These are phyloP conservation scores for Nesogale talazaci DNA, from an alignment of 2,113 vertebrate genomes.

Conservation along the genomic window DNA sequence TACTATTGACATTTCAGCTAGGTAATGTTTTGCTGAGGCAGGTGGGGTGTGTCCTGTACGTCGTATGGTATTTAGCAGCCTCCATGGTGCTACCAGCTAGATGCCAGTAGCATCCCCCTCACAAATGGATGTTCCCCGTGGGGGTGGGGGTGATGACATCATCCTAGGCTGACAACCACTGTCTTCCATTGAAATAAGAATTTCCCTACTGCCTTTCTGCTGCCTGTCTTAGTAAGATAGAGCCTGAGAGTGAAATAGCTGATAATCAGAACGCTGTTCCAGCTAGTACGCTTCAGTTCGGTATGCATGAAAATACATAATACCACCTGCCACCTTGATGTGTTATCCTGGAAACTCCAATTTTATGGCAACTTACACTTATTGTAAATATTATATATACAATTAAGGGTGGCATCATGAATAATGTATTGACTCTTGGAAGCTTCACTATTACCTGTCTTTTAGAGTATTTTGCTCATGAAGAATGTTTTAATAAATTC, in stretches of 20 bases:
- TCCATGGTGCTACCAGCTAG: background rate
- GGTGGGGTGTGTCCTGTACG: background rate
- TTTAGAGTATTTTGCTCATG: conserved; percentile 6
- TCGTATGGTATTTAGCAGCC: background rate
- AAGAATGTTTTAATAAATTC: conserved; percentile 19
- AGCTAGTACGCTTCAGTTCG: background rate
- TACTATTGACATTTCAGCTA: background rate
- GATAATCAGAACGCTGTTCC: background rate
- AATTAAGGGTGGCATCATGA: background rate
- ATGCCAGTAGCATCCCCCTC: background rate
- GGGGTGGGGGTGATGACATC: background rate
- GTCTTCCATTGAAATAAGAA: background rate
- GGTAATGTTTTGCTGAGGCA: background rate
- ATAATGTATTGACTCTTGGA: background rate
- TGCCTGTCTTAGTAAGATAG: conserved; percentile 18
- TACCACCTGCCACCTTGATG: conserved; percentile 10
- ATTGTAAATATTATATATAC: background rate
- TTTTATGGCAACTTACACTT: background rate
- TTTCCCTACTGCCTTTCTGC: background rate
- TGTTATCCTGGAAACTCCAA: conserved; percentile 10
- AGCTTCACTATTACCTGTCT: background rate
- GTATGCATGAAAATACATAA: background rate
- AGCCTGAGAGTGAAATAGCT: background rate
- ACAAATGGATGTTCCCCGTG: background rate
- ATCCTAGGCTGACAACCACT: background rate